Percentiles rank a stretch among this genome's conserved stretches.
phyloP scores from a whole-genome alignment of 2,888 invertebrate species.

The Ectemnius lituratus region DNA sequence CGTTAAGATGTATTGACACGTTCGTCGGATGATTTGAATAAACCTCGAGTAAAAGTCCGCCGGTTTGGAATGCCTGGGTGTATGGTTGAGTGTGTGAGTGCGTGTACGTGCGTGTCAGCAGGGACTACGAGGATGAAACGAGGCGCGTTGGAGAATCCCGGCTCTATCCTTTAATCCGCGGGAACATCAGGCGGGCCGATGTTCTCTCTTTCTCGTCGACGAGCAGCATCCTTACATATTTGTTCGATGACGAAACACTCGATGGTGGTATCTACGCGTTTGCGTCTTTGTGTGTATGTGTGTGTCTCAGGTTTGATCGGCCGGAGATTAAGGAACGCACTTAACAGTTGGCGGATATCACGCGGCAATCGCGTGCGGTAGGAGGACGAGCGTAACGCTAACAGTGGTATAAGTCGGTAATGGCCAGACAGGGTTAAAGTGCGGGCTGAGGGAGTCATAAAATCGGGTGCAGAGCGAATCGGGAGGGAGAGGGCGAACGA shows the following conservation, averaged over 20 bases:
- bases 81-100: too few species aligned
- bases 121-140: too few species aligned
- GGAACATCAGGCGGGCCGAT: conserved; percentile 39
- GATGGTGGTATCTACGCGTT: neutral
- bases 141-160: too few species aligned
- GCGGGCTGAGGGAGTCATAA: conserved; percentile 68
- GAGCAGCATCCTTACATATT: conserved; percentile 37
- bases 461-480: conserved; percentile 69
- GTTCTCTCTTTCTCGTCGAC: conserved; percentile 6
- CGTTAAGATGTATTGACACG: conserved; percentile 27
- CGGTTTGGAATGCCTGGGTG: neutral
- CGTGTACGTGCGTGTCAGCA: too few species aligned
- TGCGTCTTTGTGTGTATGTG: too few species aligned
- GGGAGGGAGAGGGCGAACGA: conserved; percentile 52
- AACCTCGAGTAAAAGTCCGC: conserved; percentile 24
- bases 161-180: conserved; percentile 41
- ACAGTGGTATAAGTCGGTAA: conserved; percentile 6
- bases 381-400: conserved; percentile 27
- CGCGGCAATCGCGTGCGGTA: conserved; percentile 32
- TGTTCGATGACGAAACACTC: conserved; percentile 38
- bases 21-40: conserved; percentile 24
- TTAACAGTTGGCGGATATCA: conserved; percentile 17
- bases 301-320: neutral
- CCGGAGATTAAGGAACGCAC: conserved; percentile 3
- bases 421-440: conserved; percentile 37